Evolutionary conservation across 2,113 vertebrate species (phyloP), one percentile per base, ranked within the genome.

Genomic region (Siniperca chuatsi): DNA sequence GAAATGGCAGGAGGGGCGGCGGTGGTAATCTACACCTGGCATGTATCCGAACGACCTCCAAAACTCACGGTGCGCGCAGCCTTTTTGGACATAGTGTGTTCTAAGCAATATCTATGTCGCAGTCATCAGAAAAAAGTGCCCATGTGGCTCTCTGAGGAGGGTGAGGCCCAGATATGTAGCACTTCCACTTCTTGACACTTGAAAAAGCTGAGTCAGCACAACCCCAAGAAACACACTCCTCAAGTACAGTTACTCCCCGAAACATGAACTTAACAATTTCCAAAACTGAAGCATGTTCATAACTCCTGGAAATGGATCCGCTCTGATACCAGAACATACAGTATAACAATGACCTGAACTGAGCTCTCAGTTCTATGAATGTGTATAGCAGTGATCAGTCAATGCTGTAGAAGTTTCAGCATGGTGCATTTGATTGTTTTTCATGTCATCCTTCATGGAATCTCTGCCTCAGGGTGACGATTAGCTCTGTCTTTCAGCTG

Each of bases 41-140:
- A 57, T 76, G 48, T 57, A 87, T 90, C 90, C 21, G 78, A 75
- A 90, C 25, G 87, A 89, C 93, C 93, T 94, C 86, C 58, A 92
- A 90, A 90, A 92, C 81, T 81, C 66, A 40, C 62, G 33, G 74
- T 65, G 86, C 35, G 20, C 55, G 23, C 60, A 86, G 77, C 82
- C 76, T 64, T 77, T 73, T 72, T 0, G 2, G 40, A 87, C 77
- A 72, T 81, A 82, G 75, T 80, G 90, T 91, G 84, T 91, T 89
- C 84, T 86, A 85, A 91, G 89, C 92, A 89, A 83, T 90, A 92
- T 91, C 70, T 79, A 65, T 85, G 92, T 92, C 73, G 33, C 81
- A 90, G 91, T 93, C 90, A 92, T 93, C 93, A 91, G 79, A 92
- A 91, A 60, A 89, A 86, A 87, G 79, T 87, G 89, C 84, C 80